phyloP scores from a whole-genome alignment of 2,797 vertebrate genomes.

The Heterohyrax brucei region DNA sequence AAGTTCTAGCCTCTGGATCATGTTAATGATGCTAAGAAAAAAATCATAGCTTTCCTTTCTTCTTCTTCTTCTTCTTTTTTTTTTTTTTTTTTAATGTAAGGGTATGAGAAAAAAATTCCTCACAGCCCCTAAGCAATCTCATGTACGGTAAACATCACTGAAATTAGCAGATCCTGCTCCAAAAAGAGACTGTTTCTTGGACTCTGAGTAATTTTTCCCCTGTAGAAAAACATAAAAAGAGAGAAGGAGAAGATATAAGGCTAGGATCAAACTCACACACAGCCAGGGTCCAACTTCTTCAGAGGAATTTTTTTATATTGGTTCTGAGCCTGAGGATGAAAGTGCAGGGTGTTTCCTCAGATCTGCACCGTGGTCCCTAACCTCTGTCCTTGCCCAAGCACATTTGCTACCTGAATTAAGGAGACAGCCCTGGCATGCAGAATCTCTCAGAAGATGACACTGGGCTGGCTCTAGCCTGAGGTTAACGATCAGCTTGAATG shows the following conservation, averaged over 20 bases:
- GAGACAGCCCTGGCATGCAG: neutral
- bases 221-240: conserved; percentile 81
- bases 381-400: conserved; percentile 23
- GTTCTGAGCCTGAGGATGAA: conserved; percentile 78
- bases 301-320: conserved; percentile 70
- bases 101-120: conserved; percentile 44
- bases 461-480: neutral
- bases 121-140: conserved; percentile 48
- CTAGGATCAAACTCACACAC: conserved; percentile 71
- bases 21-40: conserved; percentile 49
- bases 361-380: conserved; percentile 21
- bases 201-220: conserved; percentile 74
- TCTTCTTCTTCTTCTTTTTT: neutral
- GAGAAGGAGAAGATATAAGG: conserved; percentile 63
- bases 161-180: conserved; percentile 72
- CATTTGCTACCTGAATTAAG: neutral
- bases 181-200: conserved; percentile 72
- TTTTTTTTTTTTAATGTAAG: neutral
- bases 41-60: conserved; percentile 1
- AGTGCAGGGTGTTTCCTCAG: conserved; percentile 61
- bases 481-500: neutral
- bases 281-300: conserved; percentile 70
- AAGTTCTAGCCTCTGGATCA: conserved; percentile 30
- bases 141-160: conserved; percentile 55
- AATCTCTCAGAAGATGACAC: neutral